Evolutionary conservation across 2,797 vertebrate species (phyloP).

Genomic region (Stomatorhinus walkeri): DNA sequence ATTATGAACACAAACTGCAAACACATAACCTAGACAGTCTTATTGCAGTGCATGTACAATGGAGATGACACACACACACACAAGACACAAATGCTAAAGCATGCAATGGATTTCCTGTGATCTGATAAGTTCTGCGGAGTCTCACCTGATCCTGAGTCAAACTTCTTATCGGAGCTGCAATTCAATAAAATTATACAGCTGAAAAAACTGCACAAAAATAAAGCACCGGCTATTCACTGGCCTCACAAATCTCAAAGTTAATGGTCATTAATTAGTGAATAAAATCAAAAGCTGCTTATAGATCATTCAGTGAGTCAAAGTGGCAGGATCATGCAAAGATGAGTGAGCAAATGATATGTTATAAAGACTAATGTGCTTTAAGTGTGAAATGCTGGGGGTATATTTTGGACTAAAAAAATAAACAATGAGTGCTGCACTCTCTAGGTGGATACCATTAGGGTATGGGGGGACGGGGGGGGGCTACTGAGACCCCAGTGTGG

Average conservation of each 20-base stretch:
- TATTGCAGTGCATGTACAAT: background rate
- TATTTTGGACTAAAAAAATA: background rate
- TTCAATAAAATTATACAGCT: background rate
- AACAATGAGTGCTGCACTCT: background rate
- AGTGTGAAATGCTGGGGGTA: background rate
- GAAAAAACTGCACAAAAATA: background rate
- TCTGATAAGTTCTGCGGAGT: background rate
- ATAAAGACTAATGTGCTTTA: background rate
- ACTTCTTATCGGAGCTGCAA: slow-evolving; percentile 18
- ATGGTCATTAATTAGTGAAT: background rate
- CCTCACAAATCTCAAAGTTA: background rate
- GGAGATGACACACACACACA: background rate
- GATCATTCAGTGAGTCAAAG: background rate
- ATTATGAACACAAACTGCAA: background rate
- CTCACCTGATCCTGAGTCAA: slow-evolving; percentile 20
- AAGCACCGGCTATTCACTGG: background rate
- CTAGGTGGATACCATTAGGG: background rate
- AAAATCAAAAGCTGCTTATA: background rate
- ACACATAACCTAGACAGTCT: background rate
- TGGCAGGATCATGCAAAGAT: background rate
- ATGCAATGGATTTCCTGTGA: background rate
- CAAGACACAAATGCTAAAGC: background rate
- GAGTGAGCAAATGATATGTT: background rate
- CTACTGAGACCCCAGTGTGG: background rate
- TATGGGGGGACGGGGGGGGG: background rate